A percentile compares a stretch with the other conserved stretches of the same genome.
These are phyloP conservation scores for Nymphalis urticae DNA, from an alignment of 2,888 invertebrate genomes.

Conservation along the genomic window DNA sequence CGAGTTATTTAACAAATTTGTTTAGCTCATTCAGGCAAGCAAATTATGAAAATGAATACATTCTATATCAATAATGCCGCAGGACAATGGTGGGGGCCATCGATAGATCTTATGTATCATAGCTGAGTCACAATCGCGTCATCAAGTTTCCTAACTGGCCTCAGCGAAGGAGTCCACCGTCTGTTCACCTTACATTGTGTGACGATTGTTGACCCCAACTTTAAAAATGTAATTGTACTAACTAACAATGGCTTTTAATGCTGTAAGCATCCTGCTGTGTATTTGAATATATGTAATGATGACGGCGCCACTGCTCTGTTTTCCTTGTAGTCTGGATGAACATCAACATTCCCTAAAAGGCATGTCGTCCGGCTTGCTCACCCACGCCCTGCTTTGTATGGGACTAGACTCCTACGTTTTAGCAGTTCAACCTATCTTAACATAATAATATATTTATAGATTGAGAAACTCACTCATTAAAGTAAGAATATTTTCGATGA, in stretches of 20 bases:
- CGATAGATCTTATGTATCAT: constrained; percentile 54
- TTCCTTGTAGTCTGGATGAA: constrained; percentile 54
- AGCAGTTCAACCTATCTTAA: constrained; percentile 19
- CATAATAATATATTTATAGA: constrained; percentile 13
- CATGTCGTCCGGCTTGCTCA: constrained; percentile 59
- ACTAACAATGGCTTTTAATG: constrained; percentile 5
- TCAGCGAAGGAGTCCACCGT: constrained; percentile 41
- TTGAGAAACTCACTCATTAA: constrained; percentile 3
- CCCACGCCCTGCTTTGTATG: constrained; percentile 59
- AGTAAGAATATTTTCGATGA: neutral
- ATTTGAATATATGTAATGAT: constrained; percentile 12
- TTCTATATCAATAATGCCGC: constrained; percentile 33
- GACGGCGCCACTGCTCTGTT: constrained; percentile 28
- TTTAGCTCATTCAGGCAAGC: neutral
- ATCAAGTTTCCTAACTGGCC: constrained; percentile 53
- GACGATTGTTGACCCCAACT: constrained; percentile 47
- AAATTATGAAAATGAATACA: constrained; percentile 6
- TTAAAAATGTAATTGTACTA: constrained; percentile 24
- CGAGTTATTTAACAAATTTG: neutral
- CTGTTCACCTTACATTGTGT: constrained; percentile 41
- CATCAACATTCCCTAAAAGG: constrained; percentile 76
- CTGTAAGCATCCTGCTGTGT: constrained; percentile 7
- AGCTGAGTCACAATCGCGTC: constrained; percentile 68
- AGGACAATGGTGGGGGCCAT: constrained; percentile 52
- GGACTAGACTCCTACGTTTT: constrained; percentile 46